Evolutionary conservation across 2,888 invertebrate species (phyloP).

Genomic region (Augiades crinisus): DNA sequence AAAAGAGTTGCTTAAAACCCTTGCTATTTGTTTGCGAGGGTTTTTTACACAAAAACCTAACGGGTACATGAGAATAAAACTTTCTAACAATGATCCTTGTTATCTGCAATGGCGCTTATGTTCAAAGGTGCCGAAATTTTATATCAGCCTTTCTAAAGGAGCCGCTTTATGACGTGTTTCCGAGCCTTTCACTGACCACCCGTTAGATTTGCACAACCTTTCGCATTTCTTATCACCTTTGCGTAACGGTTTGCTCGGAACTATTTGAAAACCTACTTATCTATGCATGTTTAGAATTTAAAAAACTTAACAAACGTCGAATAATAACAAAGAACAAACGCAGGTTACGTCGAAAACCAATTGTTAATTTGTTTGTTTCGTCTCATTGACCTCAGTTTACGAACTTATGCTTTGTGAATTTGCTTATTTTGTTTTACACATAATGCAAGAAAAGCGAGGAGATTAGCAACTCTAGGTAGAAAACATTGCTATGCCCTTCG

Average conservation of each 20-base stretch:
- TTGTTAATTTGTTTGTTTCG: slow-evolving; percentile 16
- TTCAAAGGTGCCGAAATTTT: slow-evolving; percentile 64
- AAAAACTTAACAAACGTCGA: slow-evolving; percentile 35
- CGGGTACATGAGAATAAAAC: slow-evolving; percentile 66
- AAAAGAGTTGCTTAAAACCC: slow-evolving; percentile 32
- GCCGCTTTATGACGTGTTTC: slow-evolving; percentile 56
- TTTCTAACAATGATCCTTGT: slow-evolving; percentile 52
- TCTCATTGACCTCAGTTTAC: slow-evolving; percentile 9
- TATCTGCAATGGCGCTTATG: slow-evolving; percentile 50
- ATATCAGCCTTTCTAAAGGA: slow-evolving; percentile 59
- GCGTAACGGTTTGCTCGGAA: slow-evolving; percentile 39
- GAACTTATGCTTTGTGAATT: slow-evolving; percentile 14
- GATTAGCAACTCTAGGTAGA: not conserved
- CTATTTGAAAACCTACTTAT: slow-evolving; percentile 18
- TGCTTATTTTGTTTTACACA: slow-evolving; percentile 10
- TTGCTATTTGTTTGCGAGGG: slow-evolving; percentile 4
- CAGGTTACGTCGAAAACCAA: not conserved
- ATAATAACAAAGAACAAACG: slow-evolving; percentile 34
- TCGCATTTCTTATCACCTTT: slow-evolving; percentile 50
- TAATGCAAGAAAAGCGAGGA: not conserved
- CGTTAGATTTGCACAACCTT: slow-evolving; percentile 57
- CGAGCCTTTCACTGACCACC: slow-evolving; percentile 56
- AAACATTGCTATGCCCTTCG: too few relatives aligned
- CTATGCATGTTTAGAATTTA: slow-evolving; percentile 31
- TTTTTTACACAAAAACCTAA: slow-evolving; percentile 41